These are phyloP conservation scores for Pelecanus crispus DNA, from an alignment of 2,113 vertebrate genomes.

Conservation along the genomic window DNA sequence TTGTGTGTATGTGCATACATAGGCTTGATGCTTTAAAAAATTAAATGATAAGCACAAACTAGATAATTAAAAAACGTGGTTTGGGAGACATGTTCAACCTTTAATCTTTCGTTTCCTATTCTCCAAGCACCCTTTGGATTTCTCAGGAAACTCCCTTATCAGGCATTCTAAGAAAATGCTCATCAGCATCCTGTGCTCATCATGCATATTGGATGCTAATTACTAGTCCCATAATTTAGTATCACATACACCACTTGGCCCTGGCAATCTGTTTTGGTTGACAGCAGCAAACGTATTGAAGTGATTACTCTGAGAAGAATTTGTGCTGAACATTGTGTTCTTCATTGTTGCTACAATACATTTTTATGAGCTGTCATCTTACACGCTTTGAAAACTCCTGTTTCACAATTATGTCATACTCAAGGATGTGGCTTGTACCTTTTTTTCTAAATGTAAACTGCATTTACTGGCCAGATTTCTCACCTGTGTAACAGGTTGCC, in stretches of 20 bases:
- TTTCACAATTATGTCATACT: background rate
- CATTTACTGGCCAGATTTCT: background rate
- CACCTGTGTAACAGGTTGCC: background rate
- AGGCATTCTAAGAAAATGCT: background rate
- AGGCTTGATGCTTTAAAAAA: background rate
- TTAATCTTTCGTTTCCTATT: conserved; percentile 25
- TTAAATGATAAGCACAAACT: background rate
- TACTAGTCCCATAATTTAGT: background rate
- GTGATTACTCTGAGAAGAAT: background rate
- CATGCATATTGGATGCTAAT: background rate
- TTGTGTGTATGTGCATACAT: background rate
- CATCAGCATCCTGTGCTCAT: background rate
- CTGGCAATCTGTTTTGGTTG: background rate
- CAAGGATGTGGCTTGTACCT: background rate
- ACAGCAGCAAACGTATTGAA: background rate
- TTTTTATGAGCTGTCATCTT: background rate
- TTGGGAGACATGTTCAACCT: background rate
- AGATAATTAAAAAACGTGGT: background rate
- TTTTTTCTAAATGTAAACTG: background rate
- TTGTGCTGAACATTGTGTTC: background rate
- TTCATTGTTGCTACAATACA: background rate
- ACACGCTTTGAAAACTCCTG: background rate
- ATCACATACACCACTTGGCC: background rate
- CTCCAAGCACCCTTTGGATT: background rate
- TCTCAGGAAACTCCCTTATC: background rate